phyloP scores from a whole-genome alignment of 2,888 invertebrate species.

The Amphimallon solstitiale region DNA sequence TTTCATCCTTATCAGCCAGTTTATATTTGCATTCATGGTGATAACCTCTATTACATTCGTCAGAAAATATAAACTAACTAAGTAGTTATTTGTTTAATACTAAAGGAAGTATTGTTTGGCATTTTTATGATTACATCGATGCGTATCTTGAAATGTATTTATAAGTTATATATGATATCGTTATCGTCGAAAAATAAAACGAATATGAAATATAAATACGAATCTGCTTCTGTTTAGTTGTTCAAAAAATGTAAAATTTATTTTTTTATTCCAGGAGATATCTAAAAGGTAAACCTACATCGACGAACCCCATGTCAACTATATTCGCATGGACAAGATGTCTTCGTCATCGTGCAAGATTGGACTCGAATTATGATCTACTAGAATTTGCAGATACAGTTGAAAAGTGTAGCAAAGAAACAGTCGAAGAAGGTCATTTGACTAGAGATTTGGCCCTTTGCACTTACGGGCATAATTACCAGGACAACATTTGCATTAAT shows the following conservation, averaged over 20 bases:
- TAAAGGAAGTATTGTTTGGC: no score
- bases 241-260: not conserved
- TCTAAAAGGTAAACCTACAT: constrained; percentile 82
- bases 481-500: constrained; percentile 79
- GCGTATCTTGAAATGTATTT: no score
- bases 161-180: not conserved
- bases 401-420: constrained; percentile 82
- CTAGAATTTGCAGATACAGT: constrained; percentile 73
- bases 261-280: constrained; percentile 74
- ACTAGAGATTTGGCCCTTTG: constrained; percentile 87
- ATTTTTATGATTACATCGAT: no score
- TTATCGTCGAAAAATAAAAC: not conserved
- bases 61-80: no score
- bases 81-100: no score
- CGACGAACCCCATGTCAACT: constrained; percentile 91
- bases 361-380: constrained; percentile 79
- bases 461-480: constrained; percentile 80
- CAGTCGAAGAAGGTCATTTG: constrained; percentile 82
- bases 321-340: constrained; percentile 90
- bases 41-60: not conserved
- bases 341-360: constrained; percentile 79
- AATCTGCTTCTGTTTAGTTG: not conserved
- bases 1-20: not conserved
- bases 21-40: constrained; percentile 8
- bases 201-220: no score